phyloP scores from a whole-genome alignment of 2,113 vertebrate genomes.

The Podarcis muralis region DNA sequence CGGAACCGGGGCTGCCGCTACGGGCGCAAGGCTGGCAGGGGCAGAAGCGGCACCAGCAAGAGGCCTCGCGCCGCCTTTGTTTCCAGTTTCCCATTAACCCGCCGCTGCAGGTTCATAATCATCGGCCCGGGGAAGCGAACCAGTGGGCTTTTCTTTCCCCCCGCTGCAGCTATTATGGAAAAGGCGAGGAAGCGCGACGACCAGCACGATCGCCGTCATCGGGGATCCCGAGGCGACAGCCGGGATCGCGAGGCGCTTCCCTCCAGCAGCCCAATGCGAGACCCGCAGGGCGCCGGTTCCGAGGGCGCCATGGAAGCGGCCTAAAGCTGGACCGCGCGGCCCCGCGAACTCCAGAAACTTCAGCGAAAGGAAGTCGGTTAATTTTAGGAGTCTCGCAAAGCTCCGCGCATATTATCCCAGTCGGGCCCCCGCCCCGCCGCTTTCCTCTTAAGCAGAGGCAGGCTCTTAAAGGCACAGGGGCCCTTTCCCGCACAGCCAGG shows the following conservation, averaged over 20 bases:
- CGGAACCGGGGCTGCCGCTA: background rate
- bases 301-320: background rate
- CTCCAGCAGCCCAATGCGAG: background rate
- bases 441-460: background rate
- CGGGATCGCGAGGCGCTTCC: background rate
- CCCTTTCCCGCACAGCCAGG: background rate
- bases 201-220: background rate
- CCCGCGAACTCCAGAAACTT: constrained; percentile 4
- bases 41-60: background rate
- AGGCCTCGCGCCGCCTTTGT: constrained; percentile 10
- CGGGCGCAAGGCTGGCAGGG: background rate
- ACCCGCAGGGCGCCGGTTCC: background rate
- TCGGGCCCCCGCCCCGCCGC: background rate
- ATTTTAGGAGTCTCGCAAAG: constrained; percentile 18
- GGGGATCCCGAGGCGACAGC: background rate
- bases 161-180: background rate
- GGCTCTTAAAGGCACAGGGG: constrained; percentile 11
- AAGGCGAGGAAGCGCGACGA: background rate
- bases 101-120: too few relatives aligned
- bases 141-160: too few relatives aligned
- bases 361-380: constrained; percentile 20
- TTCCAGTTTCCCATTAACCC: background rate
- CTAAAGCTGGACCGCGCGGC: background rate
- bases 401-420: background rate
- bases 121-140: background rate